Base-by-base conservation (phyloP, 1,140 invertebrate species). In the Halictus rubicundus region DNA sequence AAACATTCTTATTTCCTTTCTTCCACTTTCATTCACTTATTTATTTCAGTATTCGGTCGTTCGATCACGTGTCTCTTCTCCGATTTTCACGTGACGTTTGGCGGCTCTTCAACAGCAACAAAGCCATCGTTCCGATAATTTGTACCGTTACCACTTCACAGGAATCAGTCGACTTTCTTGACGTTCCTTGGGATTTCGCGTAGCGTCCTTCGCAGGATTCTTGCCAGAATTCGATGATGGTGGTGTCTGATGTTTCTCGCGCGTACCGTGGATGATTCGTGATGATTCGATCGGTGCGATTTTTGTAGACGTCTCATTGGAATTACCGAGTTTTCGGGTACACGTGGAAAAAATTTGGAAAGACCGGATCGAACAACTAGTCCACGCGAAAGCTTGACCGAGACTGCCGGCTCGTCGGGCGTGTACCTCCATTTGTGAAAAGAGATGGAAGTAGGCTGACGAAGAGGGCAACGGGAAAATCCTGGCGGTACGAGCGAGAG, bases 341-440 rank as follows among this genome's bases (percentile, higher is more conserved):
- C 19, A 42, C 42, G 2, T 21, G 2, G 32, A n/a, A 39, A 61
- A 69, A 69, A 42, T 72, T 69, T 64, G 25, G n/a, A 65, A 46
- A 16, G 39, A 12, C 21, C 25, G 23, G 16, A 42, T 19, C 49
- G n/a, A 52, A 3, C 7, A 39, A 21, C n/a, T 5, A 27, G 66
- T 21, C 71, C 39, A 0, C 23, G 16, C 25, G n/a, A 32, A 49
- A 60, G 37, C 60, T 69, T 54, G 60, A n/a, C 59, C 32, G 59
- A 68, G 46, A 79, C 84, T 85, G 68, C 57, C 63, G 71, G 60
- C 12, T 66, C 14, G 73, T 68, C 73, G 42, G 49, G 32, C 57
- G 66, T 65, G 27, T 70, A 59, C 59, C 60, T 60, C 23, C 32
- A 8, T 65, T 80, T 42, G 27, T 52, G n/a, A 59, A 81, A 65